These are phyloP conservation scores for Tubulanus polymorphus DNA, from an alignment of 2,888 invertebrate species.

Conservation along the genomic window DNA sequence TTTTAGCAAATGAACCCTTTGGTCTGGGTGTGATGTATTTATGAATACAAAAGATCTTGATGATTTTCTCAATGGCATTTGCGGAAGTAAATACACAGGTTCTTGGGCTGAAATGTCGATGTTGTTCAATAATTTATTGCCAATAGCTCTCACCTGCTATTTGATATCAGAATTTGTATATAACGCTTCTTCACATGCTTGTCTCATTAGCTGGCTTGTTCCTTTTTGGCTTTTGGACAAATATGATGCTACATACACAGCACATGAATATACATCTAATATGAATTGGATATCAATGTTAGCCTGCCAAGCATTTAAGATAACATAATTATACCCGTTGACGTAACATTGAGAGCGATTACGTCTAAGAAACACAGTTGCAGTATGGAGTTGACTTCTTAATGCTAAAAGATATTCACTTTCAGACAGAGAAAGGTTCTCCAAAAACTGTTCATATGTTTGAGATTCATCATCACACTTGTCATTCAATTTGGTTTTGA, in stretches of 20 bases:
- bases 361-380: slow-evolving; percentile 25
- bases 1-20: slow-evolving; percentile 30
- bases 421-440: not conserved
- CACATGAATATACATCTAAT: slow-evolving; percentile 39
- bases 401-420: not conserved
- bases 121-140: slow-evolving; percentile 22
- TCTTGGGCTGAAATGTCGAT: slow-evolving; percentile 28
- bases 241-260: slow-evolving; percentile 33
- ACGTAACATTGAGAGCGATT: slow-evolving; percentile 19
- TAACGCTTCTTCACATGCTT: slow-evolving; percentile 27
- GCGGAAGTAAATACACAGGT: slow-evolving; percentile 21
- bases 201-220: slow-evolving; percentile 14
- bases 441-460: not conserved
- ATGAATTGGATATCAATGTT: slow-evolving; percentile 49
- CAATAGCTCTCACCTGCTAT: slow-evolving; percentile 18
- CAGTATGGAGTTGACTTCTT: slow-evolving; percentile 2
- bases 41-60: slow-evolving; percentile 21
- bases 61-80: slow-evolving; percentile 20
- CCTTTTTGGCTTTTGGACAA: slow-evolving; percentile 19
- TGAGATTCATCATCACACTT: not conserved
- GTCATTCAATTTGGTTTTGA: not conserved
- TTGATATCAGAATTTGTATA: slow-evolving; percentile 24
- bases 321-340: slow-evolving; percentile 29
- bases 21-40: slow-evolving; percentile 22
- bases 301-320: slow-evolving; percentile 29